These are phyloP conservation scores for Melitaea cinxia DNA, from an alignment of 1,140 invertebrate species.

Conservation along the genomic window DNA sequence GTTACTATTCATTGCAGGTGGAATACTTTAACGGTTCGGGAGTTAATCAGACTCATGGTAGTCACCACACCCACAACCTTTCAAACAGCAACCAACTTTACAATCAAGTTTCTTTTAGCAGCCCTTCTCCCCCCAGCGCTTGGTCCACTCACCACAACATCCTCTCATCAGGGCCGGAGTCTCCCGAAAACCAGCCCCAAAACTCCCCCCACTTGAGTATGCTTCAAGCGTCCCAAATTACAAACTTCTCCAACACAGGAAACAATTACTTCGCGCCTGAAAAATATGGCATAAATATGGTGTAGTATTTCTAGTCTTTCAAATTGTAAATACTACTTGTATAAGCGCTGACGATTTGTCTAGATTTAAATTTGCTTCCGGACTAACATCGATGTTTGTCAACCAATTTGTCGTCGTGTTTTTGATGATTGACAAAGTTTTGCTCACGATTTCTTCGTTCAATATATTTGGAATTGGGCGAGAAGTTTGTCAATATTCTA, in stretches of 20 bases:
- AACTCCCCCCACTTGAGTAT: conserved; percentile 72
- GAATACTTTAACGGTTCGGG: conserved; percentile 84
- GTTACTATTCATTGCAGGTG: conserved; percentile 75
- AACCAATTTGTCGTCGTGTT: neutral
- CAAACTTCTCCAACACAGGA: conserved; percentile 70
- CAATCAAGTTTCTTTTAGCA: conserved; percentile 75
- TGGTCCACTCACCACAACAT: conserved; percentile 75
- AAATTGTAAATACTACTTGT: conserved; percentile 53
- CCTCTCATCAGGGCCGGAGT: conserved; percentile 67
- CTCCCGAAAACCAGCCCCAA: conserved; percentile 71
- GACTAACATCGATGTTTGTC: neutral
- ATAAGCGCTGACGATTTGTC: conserved; percentile 16
- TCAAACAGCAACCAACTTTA: conserved; percentile 75
- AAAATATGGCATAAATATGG: conserved; percentile 81
- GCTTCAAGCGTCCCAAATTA: conserved; percentile 75
- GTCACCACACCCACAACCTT: conserved; percentile 67
- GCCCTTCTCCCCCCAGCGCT: conserved; percentile 64
- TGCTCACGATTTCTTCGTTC: neutral
- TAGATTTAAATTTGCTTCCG: conserved; percentile 19
- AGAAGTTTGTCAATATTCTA: neutral
- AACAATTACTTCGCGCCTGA: conserved; percentile 77
- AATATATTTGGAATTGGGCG: neutral
- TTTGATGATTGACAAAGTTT: conserved; percentile 6
- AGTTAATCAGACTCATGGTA: conserved; percentile 71
- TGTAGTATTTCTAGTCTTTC: conserved; percentile 74